A percentile compares a stretch with the other conserved stretches of the same genome.
Conservation (phyloP, 2,888 invertebrate genomes). For the Germaria angustata region DNA sequence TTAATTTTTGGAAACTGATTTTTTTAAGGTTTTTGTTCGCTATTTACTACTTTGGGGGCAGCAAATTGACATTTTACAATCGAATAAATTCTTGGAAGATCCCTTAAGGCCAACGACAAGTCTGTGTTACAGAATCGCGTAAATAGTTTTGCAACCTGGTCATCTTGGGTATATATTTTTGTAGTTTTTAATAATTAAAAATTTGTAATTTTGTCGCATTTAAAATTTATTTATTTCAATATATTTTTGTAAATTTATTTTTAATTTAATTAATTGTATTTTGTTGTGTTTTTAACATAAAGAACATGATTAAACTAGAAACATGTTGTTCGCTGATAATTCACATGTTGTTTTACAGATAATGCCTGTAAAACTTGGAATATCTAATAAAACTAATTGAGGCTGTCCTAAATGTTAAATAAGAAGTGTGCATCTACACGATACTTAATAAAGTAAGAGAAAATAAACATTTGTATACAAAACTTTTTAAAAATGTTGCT, state of each 20-base stretch:
- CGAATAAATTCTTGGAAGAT: too few relatives aligned
- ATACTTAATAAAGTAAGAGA: not conserved
- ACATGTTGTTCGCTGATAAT: constrained; percentile 16
- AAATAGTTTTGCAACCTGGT: too few relatives aligned
- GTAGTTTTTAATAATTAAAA: not conserved
- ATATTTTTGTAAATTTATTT: not conserved
- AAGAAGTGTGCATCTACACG: not conserved
- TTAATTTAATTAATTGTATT: constrained; percentile 5
- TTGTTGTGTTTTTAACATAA: not conserved
- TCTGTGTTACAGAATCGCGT: too few relatives aligned
- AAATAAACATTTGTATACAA: too few relatives aligned
- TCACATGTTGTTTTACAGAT: not conserved
- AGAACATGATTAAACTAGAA: constrained; percentile 20
- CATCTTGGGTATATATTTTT: too few relatives aligned
- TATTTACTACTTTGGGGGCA: too few relatives aligned
- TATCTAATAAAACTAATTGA: constrained; percentile 13
- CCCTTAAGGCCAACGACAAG: too few relatives aligned
- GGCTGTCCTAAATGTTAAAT: not conserved
- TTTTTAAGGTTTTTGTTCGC: too few relatives aligned
- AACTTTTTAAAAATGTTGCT: too few relatives aligned
- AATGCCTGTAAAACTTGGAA: not conserved
- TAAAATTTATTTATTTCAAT: constrained; percentile 2
- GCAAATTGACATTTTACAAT: too few relatives aligned
- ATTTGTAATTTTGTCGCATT: constrained; percentile 7
- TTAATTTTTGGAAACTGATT: too few relatives aligned